These are phyloP conservation scores for Macaca mulatta DNA, from an alignment of 2,113 vertebrate genomes.

Conservation along the genomic window DNA sequence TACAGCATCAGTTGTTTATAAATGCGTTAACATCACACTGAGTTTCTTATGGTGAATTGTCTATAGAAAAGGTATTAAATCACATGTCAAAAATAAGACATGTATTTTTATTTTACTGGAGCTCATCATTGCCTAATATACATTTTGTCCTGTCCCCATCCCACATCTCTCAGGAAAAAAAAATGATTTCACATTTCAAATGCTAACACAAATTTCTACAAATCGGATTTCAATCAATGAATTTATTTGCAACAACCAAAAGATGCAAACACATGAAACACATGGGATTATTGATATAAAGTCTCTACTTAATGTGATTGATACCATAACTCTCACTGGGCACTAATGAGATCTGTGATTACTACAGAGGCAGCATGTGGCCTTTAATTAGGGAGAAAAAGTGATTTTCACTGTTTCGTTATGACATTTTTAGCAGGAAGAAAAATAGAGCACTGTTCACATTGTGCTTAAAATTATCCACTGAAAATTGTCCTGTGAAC, in stretches of 20 bases:
- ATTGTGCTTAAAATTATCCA: constrained; percentile 7
- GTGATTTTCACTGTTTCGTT: neutral
- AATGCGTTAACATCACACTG: neutral
- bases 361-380: constrained; percentile 11
- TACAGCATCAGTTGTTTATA: neutral
- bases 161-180: neutral
- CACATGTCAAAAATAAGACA: neutral
- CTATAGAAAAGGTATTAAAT: neutral
- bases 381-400: constrained; percentile 36
- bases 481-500: neutral
- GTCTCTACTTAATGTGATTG: constrained; percentile 38
- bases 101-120: neutral
- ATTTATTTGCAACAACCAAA: constrained; percentile 27
- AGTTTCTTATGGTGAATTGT: neutral
- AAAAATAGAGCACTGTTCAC: neutral
- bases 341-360: constrained; percentile 38
- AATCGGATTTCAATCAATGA: neutral
- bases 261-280: neutral
- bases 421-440: constrained; percentile 25
- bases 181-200: neutral
- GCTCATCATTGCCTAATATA: neutral
- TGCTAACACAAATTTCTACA: neutral
- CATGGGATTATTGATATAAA: neutral
- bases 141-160: neutral
- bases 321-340: neutral